phyloP scores from a whole-genome alignment of 2,888 invertebrate species.

The Nipponacmea schrenckii region DNA sequence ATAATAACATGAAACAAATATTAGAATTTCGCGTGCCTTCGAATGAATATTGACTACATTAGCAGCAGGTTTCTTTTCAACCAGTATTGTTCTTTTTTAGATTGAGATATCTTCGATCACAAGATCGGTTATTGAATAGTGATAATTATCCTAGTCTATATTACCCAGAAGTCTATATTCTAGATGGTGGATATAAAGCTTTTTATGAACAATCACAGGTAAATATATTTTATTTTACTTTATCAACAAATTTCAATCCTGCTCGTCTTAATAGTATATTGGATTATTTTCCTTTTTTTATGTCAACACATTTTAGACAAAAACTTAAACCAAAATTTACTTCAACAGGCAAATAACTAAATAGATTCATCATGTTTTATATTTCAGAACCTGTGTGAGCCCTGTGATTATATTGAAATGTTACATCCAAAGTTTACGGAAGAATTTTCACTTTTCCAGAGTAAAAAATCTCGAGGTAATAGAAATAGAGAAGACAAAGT shows the following conservation, averaged over 20 bases:
- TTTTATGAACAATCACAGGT: constrained; percentile 77
- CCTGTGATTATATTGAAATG: constrained; percentile 84
- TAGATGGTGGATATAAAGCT: constrained; percentile 87
- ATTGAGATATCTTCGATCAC: constrained; percentile 82
- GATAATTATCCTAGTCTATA: constrained; percentile 84
- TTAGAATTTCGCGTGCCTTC: no score
- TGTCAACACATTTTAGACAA: no score
- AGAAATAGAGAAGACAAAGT: neutral
- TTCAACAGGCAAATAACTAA: no score
- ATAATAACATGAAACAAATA: no score
- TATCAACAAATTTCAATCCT: no score
- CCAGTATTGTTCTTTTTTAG: no score
- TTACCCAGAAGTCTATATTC: constrained; percentile 91
- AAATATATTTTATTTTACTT: constrained; percentile 14
- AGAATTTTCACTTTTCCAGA: constrained; percentile 70
- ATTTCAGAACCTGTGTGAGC: constrained; percentile 75
- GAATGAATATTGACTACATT: no score
- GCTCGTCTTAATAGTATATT: no score
- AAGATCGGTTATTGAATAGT: constrained; percentile 83
- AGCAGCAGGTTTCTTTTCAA: no score
- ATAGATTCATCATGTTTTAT: neutral
- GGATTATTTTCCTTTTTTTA: no score
- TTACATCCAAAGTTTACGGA: constrained; percentile 79
- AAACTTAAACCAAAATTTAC: no score
- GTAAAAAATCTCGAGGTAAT: constrained; percentile 11